Base-by-base conservation (phyloP, 1,140 invertebrate genomes). In the Ips nitidus region DNA sequence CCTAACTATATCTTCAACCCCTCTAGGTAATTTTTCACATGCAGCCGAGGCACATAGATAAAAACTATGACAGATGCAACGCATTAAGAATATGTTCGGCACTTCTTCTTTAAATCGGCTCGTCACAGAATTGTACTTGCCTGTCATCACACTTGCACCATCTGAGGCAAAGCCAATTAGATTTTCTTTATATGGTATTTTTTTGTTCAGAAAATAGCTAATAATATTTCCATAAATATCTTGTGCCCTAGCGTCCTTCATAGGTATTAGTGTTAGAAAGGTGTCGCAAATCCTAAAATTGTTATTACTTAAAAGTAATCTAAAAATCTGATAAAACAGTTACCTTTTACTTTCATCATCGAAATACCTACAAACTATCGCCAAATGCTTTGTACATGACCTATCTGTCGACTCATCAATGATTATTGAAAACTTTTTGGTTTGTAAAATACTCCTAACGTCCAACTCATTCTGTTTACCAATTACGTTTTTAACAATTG, bases 331-430 rank as follows among this genome's bases (percentile, higher is more conserved):
- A 47, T 5, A 47, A 47, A 4, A 4, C 43, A 47, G 3, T n/a
- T 52, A 52, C n/a, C 52, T 52, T 52, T 22, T 52, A 52, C 45
- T 47, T 22, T 22, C 22, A 22, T 63, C 39, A 63, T 65, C 37
- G 41, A 36, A n/a, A 37, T 37, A 43, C 38, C 64, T 57, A 43
- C 6, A n/a, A 57, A 80, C 72, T 41, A 80, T 43, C 37, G 71
- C 76, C 52, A 81, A 75, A 71, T 77, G 70, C 75, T 81, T 82
- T n/a, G 40, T 68, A 4, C 56, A 71, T 41, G 60, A 68, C 41
- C 69, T 57, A 71, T 82, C 80, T 7, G 79, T 81, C 4, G 75
- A 77, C 72, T 81, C 80, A 65, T 81, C 80, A 62, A 80, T 75
- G 40, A 81, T 77, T 63, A 81, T 66, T 40, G 77, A 79, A 76